Evolutionary conservation across 2,113 vertebrate genomes (phyloP).

Genomic region (Rhinopithecus roxellana): DNA sequence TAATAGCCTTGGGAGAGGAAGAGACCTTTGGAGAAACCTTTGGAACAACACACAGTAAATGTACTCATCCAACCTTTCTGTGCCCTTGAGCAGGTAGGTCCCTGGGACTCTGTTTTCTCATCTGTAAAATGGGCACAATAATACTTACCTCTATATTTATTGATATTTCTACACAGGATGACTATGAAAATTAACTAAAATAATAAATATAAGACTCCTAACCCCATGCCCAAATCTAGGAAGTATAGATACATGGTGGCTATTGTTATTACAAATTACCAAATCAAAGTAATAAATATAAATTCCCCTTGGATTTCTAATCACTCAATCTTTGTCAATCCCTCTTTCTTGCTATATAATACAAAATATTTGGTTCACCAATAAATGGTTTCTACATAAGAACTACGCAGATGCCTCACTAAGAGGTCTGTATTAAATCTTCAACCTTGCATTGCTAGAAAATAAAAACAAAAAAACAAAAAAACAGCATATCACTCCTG

Average conservation of each 20-base stretch:
- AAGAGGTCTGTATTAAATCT: constrained; percentile 59
- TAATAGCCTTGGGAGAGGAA: fast-evolving
- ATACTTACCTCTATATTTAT: neutral
- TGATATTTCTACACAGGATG: neutral
- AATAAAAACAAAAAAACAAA: neutral
- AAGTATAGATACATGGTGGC: neutral
- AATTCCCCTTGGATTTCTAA: neutral
- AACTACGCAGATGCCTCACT: neutral
- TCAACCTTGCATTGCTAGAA: constrained; percentile 48
- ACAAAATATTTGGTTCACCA: neutral
- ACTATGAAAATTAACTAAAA: neutral
- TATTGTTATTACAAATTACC: neutral
- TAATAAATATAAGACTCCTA: neutral
- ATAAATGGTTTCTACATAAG: constrained; percentile 48
- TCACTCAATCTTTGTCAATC: constrained; percentile 9
- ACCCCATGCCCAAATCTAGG: too few species aligned
- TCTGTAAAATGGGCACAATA: neutral
- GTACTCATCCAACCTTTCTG: neutral
- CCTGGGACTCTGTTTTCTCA: neutral
- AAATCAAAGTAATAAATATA: neutral
- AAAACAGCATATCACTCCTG: constrained; percentile 32
- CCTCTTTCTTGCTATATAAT: constrained; percentile 37
- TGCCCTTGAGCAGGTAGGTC: too few species aligned
- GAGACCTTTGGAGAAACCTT: neutral
- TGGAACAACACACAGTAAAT: neutral